Conservation (phyloP, 1,140 invertebrate species). For the Hermetia illucens region DNA sequence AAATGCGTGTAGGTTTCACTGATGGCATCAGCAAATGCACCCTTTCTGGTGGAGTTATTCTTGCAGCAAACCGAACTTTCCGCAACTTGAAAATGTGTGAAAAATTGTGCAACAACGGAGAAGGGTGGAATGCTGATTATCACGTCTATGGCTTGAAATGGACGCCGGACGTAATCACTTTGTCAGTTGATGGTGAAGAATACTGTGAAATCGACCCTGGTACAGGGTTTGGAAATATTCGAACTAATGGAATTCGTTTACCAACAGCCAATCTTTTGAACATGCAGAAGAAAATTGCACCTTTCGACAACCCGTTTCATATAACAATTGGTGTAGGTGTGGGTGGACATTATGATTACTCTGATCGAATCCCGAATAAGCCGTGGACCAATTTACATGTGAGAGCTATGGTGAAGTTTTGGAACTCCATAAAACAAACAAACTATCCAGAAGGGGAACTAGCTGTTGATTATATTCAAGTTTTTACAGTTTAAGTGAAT, state of each 20-base stretch:
- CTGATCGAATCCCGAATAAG: conserved; percentile 13
- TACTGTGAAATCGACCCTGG: conserved; percentile 34
- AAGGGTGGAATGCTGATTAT: conserved; percentile 43
- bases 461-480: no score
- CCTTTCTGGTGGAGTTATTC: conserved; percentile 24
- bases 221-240: conserved; percentile 23
- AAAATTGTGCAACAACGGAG: conserved; percentile 8
- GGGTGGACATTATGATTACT: conserved; percentile 21
- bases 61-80: no score
- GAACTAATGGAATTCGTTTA: conserved; percentile 15
- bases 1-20: conserved; percentile 33
- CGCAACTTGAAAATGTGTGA: no score
- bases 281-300: conserved; percentile 38
- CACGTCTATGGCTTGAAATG: conserved; percentile 49
- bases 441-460: no score
- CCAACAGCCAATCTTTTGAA: conserved; percentile 24
- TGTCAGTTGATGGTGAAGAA: conserved; percentile 40
- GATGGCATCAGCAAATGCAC: no score
- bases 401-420: no score
- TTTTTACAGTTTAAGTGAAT: no score
- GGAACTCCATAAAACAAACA: no score
- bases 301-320: conserved; percentile 51
- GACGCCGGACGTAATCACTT: conserved; percentile 36
- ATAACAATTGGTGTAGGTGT: conserved; percentile 21
- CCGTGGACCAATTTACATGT: conserved; percentile 17